A percentile compares a stretch with the other conserved stretches of the same genome.
These are phyloP conservation scores for Latheticus oryzae DNA, from an alignment of 2,888 invertebrate species.

Conservation along the genomic window DNA sequence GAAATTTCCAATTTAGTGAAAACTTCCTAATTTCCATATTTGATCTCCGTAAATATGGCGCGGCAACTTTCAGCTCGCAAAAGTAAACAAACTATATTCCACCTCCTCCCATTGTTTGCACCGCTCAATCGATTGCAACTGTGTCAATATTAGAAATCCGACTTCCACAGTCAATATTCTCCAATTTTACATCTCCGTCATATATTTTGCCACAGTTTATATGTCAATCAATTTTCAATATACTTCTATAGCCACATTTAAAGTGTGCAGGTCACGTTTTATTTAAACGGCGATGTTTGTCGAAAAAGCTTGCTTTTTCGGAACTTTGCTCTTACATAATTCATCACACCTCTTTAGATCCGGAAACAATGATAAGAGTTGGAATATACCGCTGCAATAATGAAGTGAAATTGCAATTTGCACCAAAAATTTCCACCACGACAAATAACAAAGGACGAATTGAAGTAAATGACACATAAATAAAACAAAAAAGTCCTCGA, in stretches of 20 bases:
- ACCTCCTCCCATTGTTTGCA: constrained; percentile 46
- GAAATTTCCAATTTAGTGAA: too few species aligned
- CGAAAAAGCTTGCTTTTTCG: constrained; percentile 16
- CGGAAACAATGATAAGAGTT: constrained; percentile 28
- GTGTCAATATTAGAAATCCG: constrained; percentile 49
- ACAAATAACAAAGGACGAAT: constrained; percentile 42
- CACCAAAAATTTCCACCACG: constrained; percentile 29
- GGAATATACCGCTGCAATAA: constrained; percentile 12
- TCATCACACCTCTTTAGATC: constrained; percentile 27
- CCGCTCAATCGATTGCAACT: constrained; percentile 51
- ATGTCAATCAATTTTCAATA: constrained; percentile 43
- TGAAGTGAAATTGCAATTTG: constrained; percentile 21
- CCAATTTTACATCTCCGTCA: constrained; percentile 34
- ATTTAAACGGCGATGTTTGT: constrained; percentile 36
- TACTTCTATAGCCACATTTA: constrained; percentile 31
- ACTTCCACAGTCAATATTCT: constrained; percentile 40
- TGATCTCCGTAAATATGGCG: constrained; percentile 37
- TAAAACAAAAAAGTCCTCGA: constrained; percentile 57
- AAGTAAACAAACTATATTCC: constrained; percentile 45
- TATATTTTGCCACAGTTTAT: constrained; percentile 35
- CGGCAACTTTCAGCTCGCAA: constrained; percentile 44
- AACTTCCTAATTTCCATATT: constrained; percentile 39
- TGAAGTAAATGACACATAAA: constrained; percentile 60
- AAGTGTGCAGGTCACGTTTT: constrained; percentile 40
- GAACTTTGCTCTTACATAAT: constrained; percentile 35